Evolutionary conservation across 35 echinoderm and acorn worm species (phyloP), one percentile per base, ranked within the genome.

Genomic region (Heliocidaris erythrogramma): DNA sequence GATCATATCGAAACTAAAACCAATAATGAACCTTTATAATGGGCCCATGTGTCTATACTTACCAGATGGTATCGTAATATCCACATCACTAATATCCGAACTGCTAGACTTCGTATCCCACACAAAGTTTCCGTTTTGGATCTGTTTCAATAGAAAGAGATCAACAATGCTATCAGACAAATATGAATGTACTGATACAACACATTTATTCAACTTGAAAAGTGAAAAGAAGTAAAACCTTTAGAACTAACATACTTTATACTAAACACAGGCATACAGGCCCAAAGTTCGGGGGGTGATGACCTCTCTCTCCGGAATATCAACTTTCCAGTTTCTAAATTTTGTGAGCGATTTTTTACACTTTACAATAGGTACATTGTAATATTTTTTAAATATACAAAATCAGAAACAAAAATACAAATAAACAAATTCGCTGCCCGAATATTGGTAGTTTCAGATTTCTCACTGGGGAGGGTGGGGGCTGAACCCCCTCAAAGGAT

Each of bases 121-220:
- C 7, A 59, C 91, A 92, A 92, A 92, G 50, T 30, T 92, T 32
- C 91, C 91, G 24, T 92, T 92, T 59, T 8, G 16, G 21, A 92
- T 92, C 91, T 92, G 91, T 52, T 27, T 78, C 47, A 59, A 59
- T 52, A n/a, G 31, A 92, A 92, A 92, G n/a, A 9, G 16, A n/a
- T 16, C 4, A 47, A 88, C 2, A 86, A 9, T 32, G 52, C 52
- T 56, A 21, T 0, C 65, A 78, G 65, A 29, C 18, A 4, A 78
- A 78, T n/a, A 78, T 78, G 18, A 27, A 7, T 78, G 65, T 78
- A 5, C 27, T 78, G 21, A 7, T 78, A 21, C 65, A 78, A 78
- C 65, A 78, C 27, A 24, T 27, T 78, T 7, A 78, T 78, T 78
- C 6, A 78, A 18, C 10, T 53, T 56, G 2, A 56, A 56, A 56